phyloP scores from a whole-genome alignment of 2,888 invertebrate species.

The Apamea crenata region DNA sequence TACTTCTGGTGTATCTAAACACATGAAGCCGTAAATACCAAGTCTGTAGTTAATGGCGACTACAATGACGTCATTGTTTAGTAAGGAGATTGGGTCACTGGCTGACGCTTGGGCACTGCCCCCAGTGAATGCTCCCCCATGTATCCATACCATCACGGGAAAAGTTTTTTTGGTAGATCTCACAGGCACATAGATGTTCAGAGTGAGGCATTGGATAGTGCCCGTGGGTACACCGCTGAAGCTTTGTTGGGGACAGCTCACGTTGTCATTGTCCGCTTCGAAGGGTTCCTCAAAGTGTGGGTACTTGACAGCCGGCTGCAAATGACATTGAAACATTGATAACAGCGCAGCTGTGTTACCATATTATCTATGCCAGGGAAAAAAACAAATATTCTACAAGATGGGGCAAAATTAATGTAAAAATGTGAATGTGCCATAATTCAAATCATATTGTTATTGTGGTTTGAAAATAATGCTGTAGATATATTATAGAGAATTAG shows the following conservation, averaged over 20 bases:
- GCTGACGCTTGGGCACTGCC: constrained; percentile 18
- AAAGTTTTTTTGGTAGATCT: constrained; percentile 1
- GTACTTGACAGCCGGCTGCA: constrained; percentile 54
- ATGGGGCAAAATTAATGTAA: too few species aligned
- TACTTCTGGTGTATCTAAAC: constrained; percentile 63
- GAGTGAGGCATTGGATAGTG: constrained; percentile 60
- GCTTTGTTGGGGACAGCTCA: constrained; percentile 30
- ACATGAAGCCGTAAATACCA: constrained; percentile 71
- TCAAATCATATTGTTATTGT: too few species aligned
- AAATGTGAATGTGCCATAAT: too few species aligned
- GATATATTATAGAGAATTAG: too few species aligned
- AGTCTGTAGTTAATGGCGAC: constrained; percentile 50
- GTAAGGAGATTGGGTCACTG: constrained; percentile 19
- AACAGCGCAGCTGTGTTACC: background rate
- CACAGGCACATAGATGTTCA: constrained; percentile 65
- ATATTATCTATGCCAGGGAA: too few species aligned
- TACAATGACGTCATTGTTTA: constrained; percentile 49
- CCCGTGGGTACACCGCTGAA: constrained; percentile 33
- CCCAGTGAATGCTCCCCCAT: constrained; percentile 39
- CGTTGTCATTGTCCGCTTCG: constrained; percentile 41
- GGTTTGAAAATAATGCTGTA: too few species aligned
- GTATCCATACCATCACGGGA: constrained; percentile 53
- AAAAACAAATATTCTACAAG: too few species aligned
- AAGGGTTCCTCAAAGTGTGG: constrained; percentile 63
- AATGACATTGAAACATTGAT: constrained; percentile 9